Base-by-base conservation (phyloP, 2,888 invertebrate species). In the Andrena dorsata region DNA sequence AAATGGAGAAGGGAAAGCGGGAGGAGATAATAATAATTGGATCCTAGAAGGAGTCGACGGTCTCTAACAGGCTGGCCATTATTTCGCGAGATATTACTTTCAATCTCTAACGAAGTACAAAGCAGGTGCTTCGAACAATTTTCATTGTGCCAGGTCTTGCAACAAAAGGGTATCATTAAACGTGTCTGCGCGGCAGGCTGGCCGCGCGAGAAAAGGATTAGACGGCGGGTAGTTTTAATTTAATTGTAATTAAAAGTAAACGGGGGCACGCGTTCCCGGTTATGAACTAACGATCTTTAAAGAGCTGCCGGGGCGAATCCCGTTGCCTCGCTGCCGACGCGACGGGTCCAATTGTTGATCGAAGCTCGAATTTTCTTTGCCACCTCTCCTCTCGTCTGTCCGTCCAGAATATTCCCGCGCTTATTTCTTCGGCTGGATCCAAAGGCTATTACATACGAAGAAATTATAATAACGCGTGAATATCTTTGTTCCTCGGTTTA, bases 1-100 rank as follows among this genome's bases (percentile, higher is more conserved):
- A 80, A 63, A 65, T 53, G n/a, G 32, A 41, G 47, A 47, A 1
- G 4, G 30, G 13, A 28, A 23, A 20, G 60, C 28, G n/a, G 60
- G 60, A 73, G 75, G 77, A 83, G 77, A 83, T 85, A 74, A 86
- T 85, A 88, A 90, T 90, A 90, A 90, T 90, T 88, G 89, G 84
- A 90, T 85, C 82, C 80, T 86, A 76, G 86, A 82, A 84, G 74
- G 76, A 82, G 82, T 79, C 75, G 71, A 71, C 70, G 80, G 71
- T 81, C 76, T 74, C 80, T 80, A 84, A 76, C 76, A 79, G 82
- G 86, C 76, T 85, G 80, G 85, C 83, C 83, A 89, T 90, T 90
- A 89, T 86, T 80, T 73, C 77, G 75, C 76, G 74, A 90, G 85
- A 86, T 84, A 84, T 84, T 82, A 88, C 79, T 81, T 82, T 84